A percentile compares a stretch with the other conserved stretches of the same genome.
Evolutionary conservation across 2,797 vertebrate genomes (phyloP).

Genomic region (Gymnothorax javanicus): DNA sequence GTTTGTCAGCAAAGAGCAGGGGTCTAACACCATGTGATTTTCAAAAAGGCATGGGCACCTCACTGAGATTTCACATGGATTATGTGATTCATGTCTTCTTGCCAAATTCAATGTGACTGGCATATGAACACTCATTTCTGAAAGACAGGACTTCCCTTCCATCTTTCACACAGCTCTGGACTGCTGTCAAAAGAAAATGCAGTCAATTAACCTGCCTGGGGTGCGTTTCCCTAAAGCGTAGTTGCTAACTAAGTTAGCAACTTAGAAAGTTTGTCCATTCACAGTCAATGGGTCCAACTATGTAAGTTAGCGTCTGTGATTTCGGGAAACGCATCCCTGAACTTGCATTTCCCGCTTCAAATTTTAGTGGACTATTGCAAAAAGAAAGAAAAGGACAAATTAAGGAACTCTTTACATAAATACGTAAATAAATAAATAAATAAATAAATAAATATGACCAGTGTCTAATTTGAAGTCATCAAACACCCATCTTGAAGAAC

Average conservation of each 20-base stretch:
- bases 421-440: no score
- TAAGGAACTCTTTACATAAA: no score
- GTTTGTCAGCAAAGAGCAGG: not conserved
- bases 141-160: not conserved
- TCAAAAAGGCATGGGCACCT: not conserved
- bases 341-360: not conserved
- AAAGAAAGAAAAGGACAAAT: no score
- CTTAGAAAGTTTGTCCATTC: no score
- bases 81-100: not conserved
- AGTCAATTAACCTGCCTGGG: not conserved
- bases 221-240: no score
- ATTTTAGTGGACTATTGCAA: no score
- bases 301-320: no score
- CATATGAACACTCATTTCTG: slow-evolving; percentile 7
- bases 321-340: no score
- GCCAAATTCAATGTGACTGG: not conserved
- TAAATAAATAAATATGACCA: not conserved
- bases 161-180: not conserved
- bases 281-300: no score
- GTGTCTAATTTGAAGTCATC: not conserved
- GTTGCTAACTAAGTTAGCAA: no score
- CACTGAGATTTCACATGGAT: not conserved
- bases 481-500: not conserved
- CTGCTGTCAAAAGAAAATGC: not conserved
- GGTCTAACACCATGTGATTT: not conserved